Evolutionary conservation across 2,888 invertebrate species (phyloP).

Genomic region (Hypercompe scribonia): DNA sequence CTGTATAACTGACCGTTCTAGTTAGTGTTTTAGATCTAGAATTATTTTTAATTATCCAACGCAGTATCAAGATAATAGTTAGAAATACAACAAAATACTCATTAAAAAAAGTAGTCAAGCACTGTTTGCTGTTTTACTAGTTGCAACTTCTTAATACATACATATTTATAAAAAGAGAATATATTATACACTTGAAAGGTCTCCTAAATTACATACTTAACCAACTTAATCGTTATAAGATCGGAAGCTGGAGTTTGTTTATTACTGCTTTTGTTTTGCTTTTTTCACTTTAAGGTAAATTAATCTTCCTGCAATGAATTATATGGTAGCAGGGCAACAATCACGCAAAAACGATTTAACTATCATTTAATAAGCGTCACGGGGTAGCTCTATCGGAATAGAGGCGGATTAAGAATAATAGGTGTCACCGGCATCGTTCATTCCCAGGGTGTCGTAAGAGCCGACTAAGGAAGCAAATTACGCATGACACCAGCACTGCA

Average conservation of each 20-base stretch:
- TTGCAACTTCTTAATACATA: too few relatives aligned
- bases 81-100: not conserved
- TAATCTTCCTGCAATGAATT: not conserved
- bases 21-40: not conserved
- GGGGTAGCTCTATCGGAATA: too few relatives aligned
- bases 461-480: too few relatives aligned
- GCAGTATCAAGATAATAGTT: not conserved
- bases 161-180: not conserved
- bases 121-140: not conserved
- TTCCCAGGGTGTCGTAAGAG: too few relatives aligned
- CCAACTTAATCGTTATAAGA: too few relatives aligned
- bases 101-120: too few relatives aligned
- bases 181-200: not conserved
- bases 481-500: too few relatives aligned
- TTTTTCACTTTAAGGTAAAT: not conserved
- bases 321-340: not conserved
- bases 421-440: too few relatives aligned
- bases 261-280: not conserved
- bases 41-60: not conserved
- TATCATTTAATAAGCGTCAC: not conserved
- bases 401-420: too few relatives aligned
- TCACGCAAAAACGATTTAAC: not conserved
- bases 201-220: not conserved
- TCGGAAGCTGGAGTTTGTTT: not conserved
- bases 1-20: not conserved